phyloP scores from a whole-genome alignment of 2,888 invertebrate genomes.

The Crossocerus cetratus region DNA sequence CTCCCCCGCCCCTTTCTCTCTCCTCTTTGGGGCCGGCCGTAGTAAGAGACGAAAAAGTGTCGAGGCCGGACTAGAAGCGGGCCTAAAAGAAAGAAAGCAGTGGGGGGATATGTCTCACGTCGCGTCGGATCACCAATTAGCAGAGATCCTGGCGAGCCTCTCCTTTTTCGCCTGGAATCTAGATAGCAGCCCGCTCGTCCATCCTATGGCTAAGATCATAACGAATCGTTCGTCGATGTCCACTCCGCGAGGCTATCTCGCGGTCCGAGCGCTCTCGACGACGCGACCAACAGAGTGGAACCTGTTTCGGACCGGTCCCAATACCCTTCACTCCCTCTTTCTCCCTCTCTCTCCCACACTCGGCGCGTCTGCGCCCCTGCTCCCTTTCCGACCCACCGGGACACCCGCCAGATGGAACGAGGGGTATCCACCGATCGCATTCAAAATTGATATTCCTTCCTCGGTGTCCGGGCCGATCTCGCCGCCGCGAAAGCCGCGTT shows the following conservation, averaged over 20 bases:
- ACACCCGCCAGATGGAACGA: conserved; percentile 60
- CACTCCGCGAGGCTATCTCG: conserved; percentile 39
- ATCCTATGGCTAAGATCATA: conserved; percentile 52
- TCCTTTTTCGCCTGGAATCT: conserved; percentile 43
- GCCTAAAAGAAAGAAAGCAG: conserved; percentile 15
- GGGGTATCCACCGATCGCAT: conserved; percentile 66
- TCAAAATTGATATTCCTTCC: conserved; percentile 69
- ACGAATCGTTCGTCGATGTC: conserved; percentile 62
- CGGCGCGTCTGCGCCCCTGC: neutral
- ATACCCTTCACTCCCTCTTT: neutral
- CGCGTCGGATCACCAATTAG: conserved; percentile 60
- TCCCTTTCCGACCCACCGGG: conserved; percentile 7
- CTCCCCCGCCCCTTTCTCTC: no score
- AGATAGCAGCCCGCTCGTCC: conserved; percentile 47
- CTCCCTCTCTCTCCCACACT: neutral
- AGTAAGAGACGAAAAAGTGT: neutral
- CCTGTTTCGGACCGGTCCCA: conserved; percentile 64
- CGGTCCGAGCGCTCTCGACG: conserved; percentile 37
- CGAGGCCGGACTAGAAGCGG: conserved; percentile 21
- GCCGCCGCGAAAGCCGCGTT: neutral
- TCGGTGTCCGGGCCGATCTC: conserved; percentile 35
- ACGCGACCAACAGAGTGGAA: conserved; percentile 46
- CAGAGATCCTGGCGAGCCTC: conserved; percentile 29
- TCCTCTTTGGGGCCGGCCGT: neutral
- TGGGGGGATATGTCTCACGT: conserved; percentile 35